Evolutionary conservation across 2,888 invertebrate species (phyloP), one percentile per base, ranked within the genome.

Genomic region (Steinernema scapterisci): DNA sequence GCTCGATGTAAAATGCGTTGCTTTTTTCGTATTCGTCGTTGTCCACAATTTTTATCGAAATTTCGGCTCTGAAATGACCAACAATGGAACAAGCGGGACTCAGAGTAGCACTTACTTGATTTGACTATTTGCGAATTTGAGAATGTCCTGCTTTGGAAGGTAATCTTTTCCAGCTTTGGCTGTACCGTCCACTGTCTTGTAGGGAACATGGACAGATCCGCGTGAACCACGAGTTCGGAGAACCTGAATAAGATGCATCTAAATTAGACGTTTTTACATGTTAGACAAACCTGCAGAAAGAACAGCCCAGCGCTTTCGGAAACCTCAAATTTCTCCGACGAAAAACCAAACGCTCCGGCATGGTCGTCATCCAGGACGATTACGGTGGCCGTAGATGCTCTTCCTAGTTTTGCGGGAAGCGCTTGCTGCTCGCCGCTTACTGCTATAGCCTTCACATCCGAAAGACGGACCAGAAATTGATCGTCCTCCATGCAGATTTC

Each of bases 341-440:
- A 92, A 88, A 99, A 95, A 77, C 94, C 93, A 89, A 97, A 97
- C 82, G 97, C 93, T 80, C 99, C 99, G 76, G 95, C 94, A 90
- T 99, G 97, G 89, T 99, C 99, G 89, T 99, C 97, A 89, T 99
- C 99, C 76, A 99, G 91, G 84, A 99, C 97, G 91, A 97, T 95
- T 71, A 99, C 93, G 2, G 97, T 97, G 70, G 97, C 97, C 77
- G 94, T 91, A 80, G 93, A 93, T 0, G 96, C 97, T 71, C 93
- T 92, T 9, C 92, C 92, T 78, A 97, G 90, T 82, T 94, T 93
- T n/a, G 76, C 79, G 0, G 82, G 80, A 9, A 82, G 73, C 21
- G 79, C 71, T n/a, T 77, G 77, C 16, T 73, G 63, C 11, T 70
- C 52, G 44, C 75, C 51, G 54, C 46, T 44, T 0, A 72, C 73